These are phyloP conservation scores for Anthoscopus minutus DNA, from an alignment of 2,113 vertebrate species.

Conservation along the genomic window DNA sequence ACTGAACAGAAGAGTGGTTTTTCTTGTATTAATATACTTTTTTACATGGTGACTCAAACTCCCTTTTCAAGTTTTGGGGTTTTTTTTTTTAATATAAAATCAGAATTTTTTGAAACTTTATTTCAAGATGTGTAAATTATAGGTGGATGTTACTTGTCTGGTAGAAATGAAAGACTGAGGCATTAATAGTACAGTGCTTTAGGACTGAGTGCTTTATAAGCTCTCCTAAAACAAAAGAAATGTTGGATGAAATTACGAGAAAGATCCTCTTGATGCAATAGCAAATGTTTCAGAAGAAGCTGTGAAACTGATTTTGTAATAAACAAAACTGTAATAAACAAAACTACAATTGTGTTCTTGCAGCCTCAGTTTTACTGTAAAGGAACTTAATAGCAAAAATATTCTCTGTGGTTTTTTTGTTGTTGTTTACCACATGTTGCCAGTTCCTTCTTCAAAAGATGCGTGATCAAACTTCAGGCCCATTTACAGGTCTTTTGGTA, in stretches of 20 bases:
- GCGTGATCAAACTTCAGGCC: background rate
- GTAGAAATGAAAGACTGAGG: background rate
- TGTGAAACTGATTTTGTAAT: background rate
- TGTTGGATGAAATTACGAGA: background rate
- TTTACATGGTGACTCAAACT: background rate
- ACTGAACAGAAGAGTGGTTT: slow-evolving; percentile 9
- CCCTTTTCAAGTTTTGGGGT: background rate
- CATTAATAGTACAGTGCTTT: background rate
- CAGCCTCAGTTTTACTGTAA: background rate
- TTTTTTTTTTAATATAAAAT: background rate
- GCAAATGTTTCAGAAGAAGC: slow-evolving; percentile 21
- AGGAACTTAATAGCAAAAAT: background rate
- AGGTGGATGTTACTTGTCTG: background rate
- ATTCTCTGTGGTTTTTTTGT: background rate
- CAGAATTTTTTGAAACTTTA: background rate
- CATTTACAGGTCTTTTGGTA: background rate
- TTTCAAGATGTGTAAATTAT: background rate
- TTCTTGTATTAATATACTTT: slow-evolving; percentile 6
- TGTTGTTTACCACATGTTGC: background rate
- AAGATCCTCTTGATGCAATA: background rate
- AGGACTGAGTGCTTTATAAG: background rate
- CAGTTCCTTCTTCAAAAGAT: slow-evolving; percentile 29
- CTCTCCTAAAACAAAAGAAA: slow-evolving; percentile 1
- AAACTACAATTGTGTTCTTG: background rate
- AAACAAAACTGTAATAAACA: background rate